Evolutionary conservation across 2,113 vertebrate genomes (phyloP).

Genomic region (Macrotus californicus): DNA sequence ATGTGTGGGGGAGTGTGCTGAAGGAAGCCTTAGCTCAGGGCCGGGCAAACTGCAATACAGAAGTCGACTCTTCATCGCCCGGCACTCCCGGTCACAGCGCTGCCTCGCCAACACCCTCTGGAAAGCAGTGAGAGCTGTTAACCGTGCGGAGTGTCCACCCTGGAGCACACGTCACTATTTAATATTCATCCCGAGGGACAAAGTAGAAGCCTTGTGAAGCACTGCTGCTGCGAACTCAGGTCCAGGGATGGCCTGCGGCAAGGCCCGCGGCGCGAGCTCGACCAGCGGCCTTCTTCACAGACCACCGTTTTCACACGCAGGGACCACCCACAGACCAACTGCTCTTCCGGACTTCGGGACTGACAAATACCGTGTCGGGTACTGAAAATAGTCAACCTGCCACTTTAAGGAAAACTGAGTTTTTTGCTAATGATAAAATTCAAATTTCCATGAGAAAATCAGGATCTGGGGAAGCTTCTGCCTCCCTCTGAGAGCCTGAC

Average conservation of each 20-base stretch:
- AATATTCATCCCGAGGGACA: rapidly evolving
- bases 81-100: not conserved
- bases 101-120: not conserved
- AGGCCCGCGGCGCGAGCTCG: rapidly evolving
- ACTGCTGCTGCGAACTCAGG: not conserved
- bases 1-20: too few species aligned
- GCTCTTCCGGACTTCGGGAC: too few species aligned
- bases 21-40: not conserved
- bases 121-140: not conserved
- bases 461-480: not conserved
- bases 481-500: not conserved
- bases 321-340: not conserved
- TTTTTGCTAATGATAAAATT: not conserved
- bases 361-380: not conserved
- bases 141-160: not conserved
- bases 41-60: too few species aligned
- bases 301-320: not conserved
- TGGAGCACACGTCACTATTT: not conserved
- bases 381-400: not conserved
- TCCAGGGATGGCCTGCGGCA: not conserved
- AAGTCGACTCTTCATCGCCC: not conserved
- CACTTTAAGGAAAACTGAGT: not conserved
- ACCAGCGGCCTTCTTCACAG: not conserved
- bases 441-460: not conserved
- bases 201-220: too few species aligned